These are phyloP conservation scores for Pogonophryne albipinna DNA, from an alignment of 2,797 vertebrate species.

Conservation along the genomic window DNA sequence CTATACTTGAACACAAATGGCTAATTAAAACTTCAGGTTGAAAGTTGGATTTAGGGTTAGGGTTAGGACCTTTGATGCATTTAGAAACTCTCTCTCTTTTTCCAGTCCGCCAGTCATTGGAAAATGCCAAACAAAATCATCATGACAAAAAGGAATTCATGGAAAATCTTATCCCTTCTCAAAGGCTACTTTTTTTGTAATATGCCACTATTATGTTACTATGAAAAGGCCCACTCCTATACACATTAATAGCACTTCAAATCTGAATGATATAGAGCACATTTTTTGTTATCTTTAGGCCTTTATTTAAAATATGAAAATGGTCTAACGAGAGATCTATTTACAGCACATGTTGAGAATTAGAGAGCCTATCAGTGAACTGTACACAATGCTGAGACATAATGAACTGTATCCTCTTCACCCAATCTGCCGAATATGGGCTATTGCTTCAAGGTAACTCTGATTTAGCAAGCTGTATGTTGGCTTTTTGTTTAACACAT, in stretches of 20 bases:
- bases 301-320: not conserved
- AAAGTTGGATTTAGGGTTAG: not conserved
- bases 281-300: not conserved
- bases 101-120: too few species aligned
- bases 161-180: not conserved
- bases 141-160: too few species aligned
- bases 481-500: too few species aligned
- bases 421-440: not conserved
- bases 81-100: too few species aligned
- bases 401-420: not conserved
- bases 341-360: not conserved
- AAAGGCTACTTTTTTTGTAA: not conserved
- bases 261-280: not conserved
- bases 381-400: not conserved
- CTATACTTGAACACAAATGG: too few species aligned
- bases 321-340: not conserved
- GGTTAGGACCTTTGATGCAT: too few species aligned
- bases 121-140: too few species aligned
- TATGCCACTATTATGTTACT: not conserved
- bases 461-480: not conserved
- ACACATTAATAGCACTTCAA: not conserved
- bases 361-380: not conserved
- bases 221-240: too few species aligned
- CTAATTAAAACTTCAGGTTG: not conserved
- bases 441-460: not conserved